Base-by-base conservation (phyloP, 2,888 invertebrate genomes). In the Acanthosepion pharaonis region DNA sequence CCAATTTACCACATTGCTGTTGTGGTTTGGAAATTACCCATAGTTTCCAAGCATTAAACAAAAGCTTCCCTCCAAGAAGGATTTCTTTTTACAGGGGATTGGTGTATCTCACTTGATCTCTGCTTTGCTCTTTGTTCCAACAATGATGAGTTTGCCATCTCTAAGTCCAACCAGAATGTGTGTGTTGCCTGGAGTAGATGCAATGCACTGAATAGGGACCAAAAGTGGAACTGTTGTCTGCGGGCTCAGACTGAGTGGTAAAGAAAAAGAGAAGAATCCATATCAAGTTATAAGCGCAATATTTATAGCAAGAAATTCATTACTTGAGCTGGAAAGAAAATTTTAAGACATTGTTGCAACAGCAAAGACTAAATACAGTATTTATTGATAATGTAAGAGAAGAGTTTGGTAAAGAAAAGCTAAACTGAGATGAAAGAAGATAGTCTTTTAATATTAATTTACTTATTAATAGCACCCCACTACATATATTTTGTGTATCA, bases 151-250 rank as follows among this genome's bases (percentile, higher is more conserved):
- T 95, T 97, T 97, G 3, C 98, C 98, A 96, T 98, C 98, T 3
- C 98, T 97, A 33, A 98, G 97, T 0, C 98, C 98, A 0, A 98
- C 98, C 95, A 98, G 97, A 94, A 98, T 97, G 96, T 98, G 98
- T 78, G 98, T 98, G 96, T 96, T 97, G 94, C 96, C 96, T 94
- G 96, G 96, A 95, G 97, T 97, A 23, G 97, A 95, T 28, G 96
- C 95, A 33, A 97, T 94, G 95, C 97, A 97, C 92, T 96, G 96
- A 28, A 97, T 95, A 42, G 97, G 97, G 5, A 97, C 96, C 92
- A 96, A 96, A 18, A 97, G 96, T 25, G 97, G 96, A 93, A 97
- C 94, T 0, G 96, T 95, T 5, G 96, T 96, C 78, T 97, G 91
- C 49, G 96, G 96, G 51, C 95, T 95, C 78, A 97, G 96, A 25